A percentile compares a stretch with the other conserved stretches of the same genome.
Evolutionary conservation across 2,113 vertebrate species (phyloP).

Genomic region (Lontra canadensis): DNA sequence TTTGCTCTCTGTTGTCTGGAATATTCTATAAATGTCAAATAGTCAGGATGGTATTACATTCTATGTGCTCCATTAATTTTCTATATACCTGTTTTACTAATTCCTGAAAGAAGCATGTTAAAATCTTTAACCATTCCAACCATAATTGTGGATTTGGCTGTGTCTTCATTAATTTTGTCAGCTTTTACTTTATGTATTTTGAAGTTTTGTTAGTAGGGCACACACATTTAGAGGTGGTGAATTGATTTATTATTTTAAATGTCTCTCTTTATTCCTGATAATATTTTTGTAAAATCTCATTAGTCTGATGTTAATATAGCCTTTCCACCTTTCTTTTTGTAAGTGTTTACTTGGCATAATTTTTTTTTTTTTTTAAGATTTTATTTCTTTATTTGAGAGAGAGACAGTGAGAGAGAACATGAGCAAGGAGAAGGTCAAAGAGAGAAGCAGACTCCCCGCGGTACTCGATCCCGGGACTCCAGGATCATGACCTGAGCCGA

Average conservation of each 20-base stretch:
- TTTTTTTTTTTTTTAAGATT: neutral
- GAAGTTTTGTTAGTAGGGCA: neutral
- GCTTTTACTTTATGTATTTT: neutral
- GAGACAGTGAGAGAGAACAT: no score
- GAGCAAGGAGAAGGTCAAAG: no score
- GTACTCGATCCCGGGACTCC: no score
- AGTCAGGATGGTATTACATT: neutral
- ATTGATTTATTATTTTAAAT: conserved; percentile 11
- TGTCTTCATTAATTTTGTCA: neutral
- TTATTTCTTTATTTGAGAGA: no score
- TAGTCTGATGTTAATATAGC: neutral
- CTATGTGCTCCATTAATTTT: neutral
- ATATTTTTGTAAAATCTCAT: neutral
- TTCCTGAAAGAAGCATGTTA: neutral
- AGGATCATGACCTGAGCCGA: no score
- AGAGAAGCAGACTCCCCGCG: no score
- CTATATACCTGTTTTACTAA: neutral
- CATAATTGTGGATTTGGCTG: neutral
- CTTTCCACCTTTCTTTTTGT: neutral
- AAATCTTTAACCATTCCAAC: neutral
- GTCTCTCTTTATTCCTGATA: neutral
- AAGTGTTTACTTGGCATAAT: neutral
- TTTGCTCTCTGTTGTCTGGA: neutral
- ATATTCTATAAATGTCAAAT: neutral
- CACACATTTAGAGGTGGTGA: neutral